phyloP scores from a whole-genome alignment of 2,888 invertebrate genomes.

The Limenitis camilla region DNA sequence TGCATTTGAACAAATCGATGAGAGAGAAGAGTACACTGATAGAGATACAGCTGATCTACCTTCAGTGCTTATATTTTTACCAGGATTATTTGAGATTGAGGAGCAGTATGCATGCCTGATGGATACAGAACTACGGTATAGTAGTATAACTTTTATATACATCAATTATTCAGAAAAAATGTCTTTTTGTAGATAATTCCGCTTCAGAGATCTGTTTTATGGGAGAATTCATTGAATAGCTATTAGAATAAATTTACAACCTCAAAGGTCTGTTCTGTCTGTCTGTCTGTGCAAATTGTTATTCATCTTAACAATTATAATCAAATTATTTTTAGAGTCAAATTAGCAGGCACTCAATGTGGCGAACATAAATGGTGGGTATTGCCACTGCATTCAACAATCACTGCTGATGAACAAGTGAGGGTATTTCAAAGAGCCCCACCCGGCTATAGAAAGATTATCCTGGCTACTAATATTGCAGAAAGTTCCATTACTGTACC shows the following conservation, averaged over 20 bases:
- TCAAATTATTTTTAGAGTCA: constrained; percentile 31
- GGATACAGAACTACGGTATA: constrained; percentile 43
- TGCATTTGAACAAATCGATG: constrained; percentile 79
- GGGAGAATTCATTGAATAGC: not conserved
- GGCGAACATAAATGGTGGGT: constrained; percentile 69
- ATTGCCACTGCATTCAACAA: constrained; percentile 81
- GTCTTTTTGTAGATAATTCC: not conserved
- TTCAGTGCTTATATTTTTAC: constrained; percentile 91
- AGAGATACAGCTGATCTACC: constrained; percentile 48
- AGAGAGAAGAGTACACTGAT: constrained; percentile 50
- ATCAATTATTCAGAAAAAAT: not conserved
- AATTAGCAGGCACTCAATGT: constrained; percentile 38
- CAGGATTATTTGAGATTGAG: constrained; percentile 90
- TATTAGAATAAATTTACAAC: no score
- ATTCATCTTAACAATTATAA: not conserved
- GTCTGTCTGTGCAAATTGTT: no score
- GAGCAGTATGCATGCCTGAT: constrained; percentile 71
- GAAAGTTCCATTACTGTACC: constrained; percentile 94
- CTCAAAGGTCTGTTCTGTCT: no score
- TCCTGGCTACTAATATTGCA: constrained; percentile 92
- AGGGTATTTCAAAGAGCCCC: constrained; percentile 75
- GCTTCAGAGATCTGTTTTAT: not conserved
- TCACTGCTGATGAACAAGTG: constrained; percentile 85
- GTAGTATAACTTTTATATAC: not conserved
- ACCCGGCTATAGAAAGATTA: constrained; percentile 84